Conservation (phyloP, 2,113 vertebrate species). For the Otocyon megalotis region DNA sequence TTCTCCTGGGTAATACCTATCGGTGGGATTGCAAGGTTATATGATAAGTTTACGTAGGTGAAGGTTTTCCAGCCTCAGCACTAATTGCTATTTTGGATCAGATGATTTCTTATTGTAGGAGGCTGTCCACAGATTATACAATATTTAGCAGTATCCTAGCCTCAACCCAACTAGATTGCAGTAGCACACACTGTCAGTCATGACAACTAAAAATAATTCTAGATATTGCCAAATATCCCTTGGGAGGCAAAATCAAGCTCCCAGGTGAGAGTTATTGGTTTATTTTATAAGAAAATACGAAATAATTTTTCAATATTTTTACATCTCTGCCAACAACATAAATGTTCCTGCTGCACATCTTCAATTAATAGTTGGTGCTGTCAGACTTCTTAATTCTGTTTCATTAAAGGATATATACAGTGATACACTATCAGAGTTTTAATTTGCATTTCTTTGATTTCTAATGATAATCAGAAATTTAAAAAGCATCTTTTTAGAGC, state of each 20-base stretch:
- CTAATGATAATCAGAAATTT: neutral
- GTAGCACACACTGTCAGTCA: neutral
- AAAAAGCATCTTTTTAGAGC: neutral
- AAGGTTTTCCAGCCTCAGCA: neutral
- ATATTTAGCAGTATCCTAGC: neutral
- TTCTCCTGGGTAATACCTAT: neutral
- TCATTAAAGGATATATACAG: neutral
- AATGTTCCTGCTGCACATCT: neutral
- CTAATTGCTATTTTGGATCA: neutral
- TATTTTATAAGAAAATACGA: neutral
- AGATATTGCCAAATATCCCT: neutral
- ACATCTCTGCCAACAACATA: neutral
- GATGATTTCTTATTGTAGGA: neutral
- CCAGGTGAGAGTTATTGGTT: neutral
- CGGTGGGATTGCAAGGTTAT: neutral
- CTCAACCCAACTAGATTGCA: neutral
- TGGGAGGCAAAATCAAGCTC: neutral
- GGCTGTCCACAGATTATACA: neutral
- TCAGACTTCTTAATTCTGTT: neutral
- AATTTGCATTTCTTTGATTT: slow-evolving; percentile 2
- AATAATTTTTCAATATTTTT: neutral
- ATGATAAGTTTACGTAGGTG: neutral
- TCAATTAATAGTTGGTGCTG: neutral
- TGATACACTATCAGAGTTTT: neutral
- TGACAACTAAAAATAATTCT: neutral